These are phyloP conservation scores for Ooceraea biroi DNA, from an alignment of 1,140 invertebrate species.

Conservation along the genomic window DNA sequence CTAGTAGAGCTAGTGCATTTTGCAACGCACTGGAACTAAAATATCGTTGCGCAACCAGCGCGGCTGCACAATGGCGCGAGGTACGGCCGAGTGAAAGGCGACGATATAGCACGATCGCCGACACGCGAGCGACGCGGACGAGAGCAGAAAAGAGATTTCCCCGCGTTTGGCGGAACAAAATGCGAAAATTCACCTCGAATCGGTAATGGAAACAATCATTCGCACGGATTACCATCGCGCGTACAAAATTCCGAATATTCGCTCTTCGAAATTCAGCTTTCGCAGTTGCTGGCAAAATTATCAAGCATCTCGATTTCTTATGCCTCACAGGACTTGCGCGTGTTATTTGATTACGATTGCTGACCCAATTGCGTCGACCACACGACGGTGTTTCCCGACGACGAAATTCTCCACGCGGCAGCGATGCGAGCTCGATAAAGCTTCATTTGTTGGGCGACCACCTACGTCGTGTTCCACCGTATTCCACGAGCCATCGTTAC, in stretches of 20 bases:
- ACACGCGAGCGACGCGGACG: slow-evolving; percentile 60
- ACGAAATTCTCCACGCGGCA: slow-evolving; percentile 50
- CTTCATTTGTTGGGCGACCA: slow-evolving; percentile 1
- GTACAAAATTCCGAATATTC: no score
- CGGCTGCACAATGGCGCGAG: slow-evolving; percentile 79
- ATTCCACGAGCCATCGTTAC: slow-evolving; percentile 40
- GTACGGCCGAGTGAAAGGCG: slow-evolving; percentile 84
- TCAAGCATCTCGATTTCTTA: slow-evolving; percentile 57
- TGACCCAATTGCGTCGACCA: slow-evolving; percentile 63
- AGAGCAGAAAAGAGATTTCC: slow-evolving; percentile 4
- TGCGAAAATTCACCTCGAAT: not conserved
- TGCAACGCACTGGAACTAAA: slow-evolving; percentile 77
- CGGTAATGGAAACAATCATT: no score
- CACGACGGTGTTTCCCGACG: slow-evolving; percentile 25
- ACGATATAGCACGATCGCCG: slow-evolving; percentile 64
- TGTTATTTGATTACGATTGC: slow-evolving; percentile 45
- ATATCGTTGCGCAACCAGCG: slow-evolving; percentile 80
- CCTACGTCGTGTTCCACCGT: slow-evolving; percentile 9
- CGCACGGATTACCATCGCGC: no score
- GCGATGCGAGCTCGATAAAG: slow-evolving; percentile 32
- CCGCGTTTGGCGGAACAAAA: no score
- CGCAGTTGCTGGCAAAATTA: slow-evolving; percentile 39
- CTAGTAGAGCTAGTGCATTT: slow-evolving; percentile 50
- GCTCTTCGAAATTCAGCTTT: no score
- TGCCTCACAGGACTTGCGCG: not conserved